Base-by-base conservation (phyloP, 2,797 vertebrate species). In the Danio aesculapii region DNA sequence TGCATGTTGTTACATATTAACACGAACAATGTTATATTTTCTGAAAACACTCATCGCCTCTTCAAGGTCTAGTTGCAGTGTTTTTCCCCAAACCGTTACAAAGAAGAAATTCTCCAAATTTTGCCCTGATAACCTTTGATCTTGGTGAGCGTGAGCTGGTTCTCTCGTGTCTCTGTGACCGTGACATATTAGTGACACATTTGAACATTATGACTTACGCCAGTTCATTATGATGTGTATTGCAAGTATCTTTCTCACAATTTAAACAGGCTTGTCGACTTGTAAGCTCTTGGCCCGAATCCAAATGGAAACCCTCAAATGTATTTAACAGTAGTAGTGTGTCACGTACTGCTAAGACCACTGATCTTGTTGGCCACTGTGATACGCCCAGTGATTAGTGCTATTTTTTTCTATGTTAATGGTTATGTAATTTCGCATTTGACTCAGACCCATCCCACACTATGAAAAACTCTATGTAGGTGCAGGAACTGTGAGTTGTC, bases 101-200 rank as follows among this genome's bases (percentile, higher is more conserved):
- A 69, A 50, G 11, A 59, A 61, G 46, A 79, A 70, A 62, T 62
- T 70, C 46, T 19, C 8, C 2, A 11, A 21, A 30, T 61, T 41
- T 71, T 46, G 47, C 43, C 11, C 11, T 21, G 49, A 57, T 74
- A 41, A 73, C 62, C 61, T 74, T 81, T 80, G 59, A 64, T 64
- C 78, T 39, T 55, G 0, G 17, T 52, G 12, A 52, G 58, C 6
- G 57, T 72, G 52, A 39, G 14, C 41, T 71, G 44, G 52, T 81
- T 44, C 52, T 52, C 58, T 75, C 47, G 58, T 52, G 66, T 53
- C 57, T 58, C 47, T 49, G 75, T 53, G 52, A 70, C 71, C 13
- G 52, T 85, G 76, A 84, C 76, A 81, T 83, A 59, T 81, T 85
- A 83, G 58, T 77, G 19, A 71, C 74, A 73, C 70, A 75, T 62